phyloP scores from a whole-genome alignment of 2,113 vertebrate genomes.

The Xiphophorus maculatus region DNA sequence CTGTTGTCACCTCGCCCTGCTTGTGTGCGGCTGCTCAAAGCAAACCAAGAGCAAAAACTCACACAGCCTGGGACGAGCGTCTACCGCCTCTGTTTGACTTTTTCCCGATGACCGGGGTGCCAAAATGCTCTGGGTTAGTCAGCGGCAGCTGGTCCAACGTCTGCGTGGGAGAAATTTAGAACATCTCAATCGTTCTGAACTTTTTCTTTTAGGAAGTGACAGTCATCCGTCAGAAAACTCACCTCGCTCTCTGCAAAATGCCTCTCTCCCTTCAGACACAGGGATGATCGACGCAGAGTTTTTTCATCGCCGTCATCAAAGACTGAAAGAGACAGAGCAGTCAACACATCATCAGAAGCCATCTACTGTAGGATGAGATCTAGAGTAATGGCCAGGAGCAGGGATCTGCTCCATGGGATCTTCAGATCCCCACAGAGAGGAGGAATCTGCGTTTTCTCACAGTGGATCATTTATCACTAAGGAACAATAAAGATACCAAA shows the following conservation, averaged over 20 bases:
- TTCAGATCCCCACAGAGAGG: no score
- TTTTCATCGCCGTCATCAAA: slow-evolving; percentile 99
- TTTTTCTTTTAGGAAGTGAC: not conserved
- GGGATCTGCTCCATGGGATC: no score
- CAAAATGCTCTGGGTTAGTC: slow-evolving; percentile 98
- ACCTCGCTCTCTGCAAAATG: slow-evolving; percentile 99
- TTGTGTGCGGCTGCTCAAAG: not conserved
- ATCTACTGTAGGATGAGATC: no score
- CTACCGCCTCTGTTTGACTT: slow-evolving; percentile 92
- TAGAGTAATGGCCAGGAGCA: no score
- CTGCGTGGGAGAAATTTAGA: slow-evolving; percentile 62
- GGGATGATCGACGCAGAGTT: slow-evolving; percentile 92
- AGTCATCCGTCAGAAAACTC: slow-evolving; percentile 1
- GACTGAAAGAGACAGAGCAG: slow-evolving; percentile 76
- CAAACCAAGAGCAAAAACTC: slow-evolving; percentile 49
- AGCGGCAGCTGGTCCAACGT: slow-evolving; percentile 96
- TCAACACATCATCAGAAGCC: no score
- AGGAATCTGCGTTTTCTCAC: no score
- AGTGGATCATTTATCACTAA: no score
- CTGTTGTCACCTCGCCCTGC: not conserved
- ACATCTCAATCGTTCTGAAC: not conserved
- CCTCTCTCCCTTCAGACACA: slow-evolving; percentile 97
- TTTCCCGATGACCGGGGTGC: slow-evolving; percentile 97
- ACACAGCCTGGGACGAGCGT: slow-evolving; percentile 93
- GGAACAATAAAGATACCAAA: no score